phyloP scores from a whole-genome alignment of 2,113 vertebrate genomes.

The Sapayoa aenigma region DNA sequence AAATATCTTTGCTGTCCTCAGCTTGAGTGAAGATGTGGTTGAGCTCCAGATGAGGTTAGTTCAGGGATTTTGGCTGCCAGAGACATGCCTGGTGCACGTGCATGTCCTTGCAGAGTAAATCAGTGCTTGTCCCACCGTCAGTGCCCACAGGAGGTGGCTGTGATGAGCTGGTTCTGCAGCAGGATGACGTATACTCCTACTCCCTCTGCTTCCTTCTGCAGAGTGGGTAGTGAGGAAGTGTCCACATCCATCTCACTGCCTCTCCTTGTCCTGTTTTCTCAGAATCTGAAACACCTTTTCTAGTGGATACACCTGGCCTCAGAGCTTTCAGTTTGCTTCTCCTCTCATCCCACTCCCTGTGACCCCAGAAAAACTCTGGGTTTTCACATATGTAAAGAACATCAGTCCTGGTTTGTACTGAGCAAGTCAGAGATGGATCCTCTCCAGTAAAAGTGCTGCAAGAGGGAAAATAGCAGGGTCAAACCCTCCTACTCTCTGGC shows the following conservation, averaged over 20 bases:
- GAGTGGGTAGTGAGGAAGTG: neutral
- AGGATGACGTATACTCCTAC: accelerated
- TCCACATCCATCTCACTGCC: neutral
- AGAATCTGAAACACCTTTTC: neutral
- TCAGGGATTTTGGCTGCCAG: neutral
- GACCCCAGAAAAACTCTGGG: neutral
- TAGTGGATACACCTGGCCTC: neutral
- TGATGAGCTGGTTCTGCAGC: neutral
- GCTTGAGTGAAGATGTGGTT: neutral
- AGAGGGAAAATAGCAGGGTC: neutral
- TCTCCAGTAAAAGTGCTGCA: neutral
- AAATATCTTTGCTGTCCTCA: neutral
- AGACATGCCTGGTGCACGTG: accelerated
- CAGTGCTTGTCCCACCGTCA: neutral
- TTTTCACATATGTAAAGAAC: accelerated
- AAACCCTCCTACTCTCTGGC: neutral
- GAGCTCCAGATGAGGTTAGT: neutral
- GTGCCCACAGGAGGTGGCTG: neutral
- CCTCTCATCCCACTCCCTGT: neutral
- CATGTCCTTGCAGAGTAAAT: neutral
- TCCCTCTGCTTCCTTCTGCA: neutral
- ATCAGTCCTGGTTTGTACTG: neutral
- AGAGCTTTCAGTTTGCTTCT: neutral
- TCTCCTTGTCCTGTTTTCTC: neutral
- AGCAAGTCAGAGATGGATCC: neutral